Conservation (phyloP, 2,797 vertebrate genomes). For the Sibirionetta formosa region DNA sequence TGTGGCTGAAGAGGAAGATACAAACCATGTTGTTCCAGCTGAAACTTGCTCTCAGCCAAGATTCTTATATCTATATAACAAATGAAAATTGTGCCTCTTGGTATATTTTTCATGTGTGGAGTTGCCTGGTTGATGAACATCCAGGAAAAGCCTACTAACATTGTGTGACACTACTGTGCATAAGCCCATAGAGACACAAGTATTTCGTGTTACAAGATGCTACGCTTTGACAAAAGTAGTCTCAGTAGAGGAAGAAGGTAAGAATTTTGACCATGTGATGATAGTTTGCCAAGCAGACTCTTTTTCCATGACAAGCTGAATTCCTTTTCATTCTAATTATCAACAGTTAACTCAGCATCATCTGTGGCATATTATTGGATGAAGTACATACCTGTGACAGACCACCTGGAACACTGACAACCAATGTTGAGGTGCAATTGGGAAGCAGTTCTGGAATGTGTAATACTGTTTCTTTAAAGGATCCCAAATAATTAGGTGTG, state of each 20-base stretch:
- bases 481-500: neutral
- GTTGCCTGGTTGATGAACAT: neutral
- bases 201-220: neutral
- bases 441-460: neutral
- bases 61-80: neutral
- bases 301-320: neutral
- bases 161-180: neutral
- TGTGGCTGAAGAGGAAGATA: neutral
- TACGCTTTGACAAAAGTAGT: neutral
- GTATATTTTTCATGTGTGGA: neutral
- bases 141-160: neutral
- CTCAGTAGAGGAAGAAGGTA: neutral
- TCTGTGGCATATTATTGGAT: neutral
- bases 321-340: neutral
- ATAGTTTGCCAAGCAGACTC: neutral
- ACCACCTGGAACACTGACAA: neutral
- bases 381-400: neutral
- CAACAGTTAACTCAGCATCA: neutral
- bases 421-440: neutral
- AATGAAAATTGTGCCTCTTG: neutral
- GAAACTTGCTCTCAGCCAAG: neutral
- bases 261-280: neutral
- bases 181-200: too few species aligned
- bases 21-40: neutral
- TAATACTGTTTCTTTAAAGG: neutral